A percentile compares a stretch with the other conserved stretches of the same genome.
Conservation (phyloP, 2,113 vertebrate species). For the Bagarius yarrelli region DNA sequence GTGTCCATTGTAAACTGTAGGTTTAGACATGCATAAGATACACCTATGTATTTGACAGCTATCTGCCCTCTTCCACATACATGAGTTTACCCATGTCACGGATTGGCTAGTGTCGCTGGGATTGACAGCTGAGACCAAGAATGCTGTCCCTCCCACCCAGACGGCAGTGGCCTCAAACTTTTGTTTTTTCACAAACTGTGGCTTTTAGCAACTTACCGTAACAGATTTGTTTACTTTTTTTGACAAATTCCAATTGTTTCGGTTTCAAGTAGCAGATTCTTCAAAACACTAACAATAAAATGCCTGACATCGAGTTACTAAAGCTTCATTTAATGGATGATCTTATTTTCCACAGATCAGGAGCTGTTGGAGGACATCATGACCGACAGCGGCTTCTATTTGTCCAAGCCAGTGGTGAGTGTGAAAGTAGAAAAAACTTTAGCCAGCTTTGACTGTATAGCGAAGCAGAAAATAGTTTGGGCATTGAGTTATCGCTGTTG, state of each 20-base stretch:
- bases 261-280: neutral
- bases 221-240: too few species aligned
- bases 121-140: neutral
- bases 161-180: too few species aligned
- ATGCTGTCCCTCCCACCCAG: neutral
- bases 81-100: neutral
- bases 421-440: neutral
- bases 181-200: too few species aligned
- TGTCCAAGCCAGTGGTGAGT: slow-evolving; percentile 81
- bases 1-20: too few species aligned
- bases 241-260: neutral
- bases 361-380: slow-evolving; percentile 85
- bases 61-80: neutral
- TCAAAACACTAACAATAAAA: neutral
- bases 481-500: slow-evolving; percentile 18
- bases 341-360: slow-evolving; percentile 77
- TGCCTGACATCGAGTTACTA: neutral
- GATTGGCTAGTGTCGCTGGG: neutral
- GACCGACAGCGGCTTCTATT: slow-evolving; percentile 77
- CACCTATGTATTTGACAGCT: too few species aligned
- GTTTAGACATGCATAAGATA: too few species aligned
- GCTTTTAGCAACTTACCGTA: too few species aligned
- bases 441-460: neutral
- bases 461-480: slow-evolving; percentile 31
- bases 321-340: neutral